A percentile compares a stretch with the other conserved stretches of the same genome.
These are phyloP conservation scores for Sericinus montela DNA, from an alignment of 2,888 invertebrate genomes.

Conservation along the genomic window DNA sequence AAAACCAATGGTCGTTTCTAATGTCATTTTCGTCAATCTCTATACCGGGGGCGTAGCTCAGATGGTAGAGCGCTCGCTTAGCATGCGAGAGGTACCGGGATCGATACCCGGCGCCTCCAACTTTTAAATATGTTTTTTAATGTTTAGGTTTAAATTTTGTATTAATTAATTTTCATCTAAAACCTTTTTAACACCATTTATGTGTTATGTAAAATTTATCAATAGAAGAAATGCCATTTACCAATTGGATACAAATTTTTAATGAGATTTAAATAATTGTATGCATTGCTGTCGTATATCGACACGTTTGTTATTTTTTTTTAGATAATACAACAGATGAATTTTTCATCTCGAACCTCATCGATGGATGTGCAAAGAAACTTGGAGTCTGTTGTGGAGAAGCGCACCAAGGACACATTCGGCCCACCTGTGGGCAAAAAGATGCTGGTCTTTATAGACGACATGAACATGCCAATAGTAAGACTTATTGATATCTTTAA, in stretches of 20 bases:
- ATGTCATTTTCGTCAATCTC: too few species aligned
- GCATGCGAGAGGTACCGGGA: slow-evolving; percentile 80
- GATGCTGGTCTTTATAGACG: slow-evolving; percentile 93
- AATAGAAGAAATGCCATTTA: too few species aligned
- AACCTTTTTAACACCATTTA: too few species aligned
- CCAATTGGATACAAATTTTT: too few species aligned
- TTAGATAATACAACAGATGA: slow-evolving; percentile 88
- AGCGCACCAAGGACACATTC: slow-evolving; percentile 92
- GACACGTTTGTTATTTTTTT: neutral
- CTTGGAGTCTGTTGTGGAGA: slow-evolving; percentile 92
- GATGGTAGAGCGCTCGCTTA: slow-evolving; percentile 80
- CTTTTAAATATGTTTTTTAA: neutral
- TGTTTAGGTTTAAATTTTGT: too few species aligned
- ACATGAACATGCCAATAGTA: slow-evolving; percentile 93
- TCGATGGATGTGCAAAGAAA: slow-evolving; percentile 94
- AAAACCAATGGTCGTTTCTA: too few species aligned
- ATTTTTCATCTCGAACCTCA: slow-evolving; percentile 94
- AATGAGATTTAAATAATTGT: too few species aligned
- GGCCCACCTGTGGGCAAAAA: slow-evolving; percentile 95
- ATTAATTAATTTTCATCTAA: too few species aligned
- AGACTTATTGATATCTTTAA: slow-evolving; percentile 30
- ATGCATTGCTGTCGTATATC: too few species aligned
- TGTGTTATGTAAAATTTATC: too few species aligned
- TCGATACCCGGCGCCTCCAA: slow-evolving; percentile 79
- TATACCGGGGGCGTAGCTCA: slow-evolving; percentile 72